Evolutionary conservation across 2,888 invertebrate species (phyloP), one percentile per base, ranked within the genome.

Genomic region (Melieria omissa): DNA sequence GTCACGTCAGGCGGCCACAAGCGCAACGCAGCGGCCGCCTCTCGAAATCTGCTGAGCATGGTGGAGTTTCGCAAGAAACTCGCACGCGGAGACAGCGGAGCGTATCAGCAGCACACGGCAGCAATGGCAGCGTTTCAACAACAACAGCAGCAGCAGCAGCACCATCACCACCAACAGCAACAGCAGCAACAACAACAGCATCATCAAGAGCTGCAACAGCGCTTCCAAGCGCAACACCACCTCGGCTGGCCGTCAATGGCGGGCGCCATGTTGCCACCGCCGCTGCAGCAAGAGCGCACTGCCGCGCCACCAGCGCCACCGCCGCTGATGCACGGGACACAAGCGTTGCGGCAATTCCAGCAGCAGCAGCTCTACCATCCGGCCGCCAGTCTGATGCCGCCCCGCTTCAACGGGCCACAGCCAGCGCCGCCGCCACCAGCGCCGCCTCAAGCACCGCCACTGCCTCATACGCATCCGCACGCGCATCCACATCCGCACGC

Each of bases 31-130:
- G 66, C 67, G 3, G 71, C 70, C 65, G 76, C 75, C 75, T 74
- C 77, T 58, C 69, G 77, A 14, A 74, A 75, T 73, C 69, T 78
- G 73, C 42, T 75, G 65, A 75, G 74, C 70, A 75, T 75, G 29
- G 76, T 74, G 64, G 77, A 79, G 61, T 77, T 77, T 73, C 78
- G 78, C 12, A 78, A 78, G 49, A 77, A 76, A 61, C 73, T 76
- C 75, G 78, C 41, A 64, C 74, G 16, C 73, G 75, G 54, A 68
- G 76, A 9, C 67, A 76, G 12, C 73, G 72, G 14, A 65, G 70
- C 8, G 12, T 63, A 46, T 41, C 74, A 68, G 54, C 57, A 42
- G 49, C 71, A 65, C 67, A 9, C 73, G 65, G 8, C 77, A 76
- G n/a, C 79, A 77, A 4, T 76, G 76, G 4, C 80, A 74, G 75